phyloP scores from a whole-genome alignment of 1,140 invertebrate species.

The Octopus sinensis region DNA sequence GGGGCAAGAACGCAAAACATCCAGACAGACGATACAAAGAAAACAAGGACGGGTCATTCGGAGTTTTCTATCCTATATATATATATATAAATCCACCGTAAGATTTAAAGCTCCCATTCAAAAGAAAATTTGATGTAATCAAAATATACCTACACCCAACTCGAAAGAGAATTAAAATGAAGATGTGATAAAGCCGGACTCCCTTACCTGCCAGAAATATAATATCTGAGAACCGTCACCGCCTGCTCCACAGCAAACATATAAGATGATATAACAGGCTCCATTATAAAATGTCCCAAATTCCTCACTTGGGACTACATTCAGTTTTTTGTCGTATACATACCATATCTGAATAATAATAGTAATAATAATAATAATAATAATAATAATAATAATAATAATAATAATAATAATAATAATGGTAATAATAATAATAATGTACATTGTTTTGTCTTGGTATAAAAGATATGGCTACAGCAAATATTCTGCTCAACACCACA shows the following conservation, averaged over 20 bases:
- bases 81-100: background rate
- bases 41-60: background rate
- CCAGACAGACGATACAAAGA: background rate
- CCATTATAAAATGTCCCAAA: conserved; percentile 47
- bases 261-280: conserved; percentile 54
- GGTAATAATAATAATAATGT: too few species aligned
- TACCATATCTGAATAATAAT: too few species aligned
- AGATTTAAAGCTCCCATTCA: background rate
- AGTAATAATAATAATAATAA: too few species aligned
- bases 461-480: too few species aligned
- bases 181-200: background rate
- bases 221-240: conserved; percentile 33
- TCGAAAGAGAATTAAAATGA: too few species aligned
- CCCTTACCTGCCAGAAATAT: conserved; percentile 59
- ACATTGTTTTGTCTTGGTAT: too few species aligned
- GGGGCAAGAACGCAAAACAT: too few species aligned
- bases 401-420: too few species aligned
- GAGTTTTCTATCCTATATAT: background rate
- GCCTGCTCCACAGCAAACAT: conserved; percentile 29
- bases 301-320: conserved; percentile 30
- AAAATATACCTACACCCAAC: background rate
- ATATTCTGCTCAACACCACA: too few species aligned
- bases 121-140: background rate
- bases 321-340: conserved; percentile 20
- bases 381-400: too few species aligned